Base-by-base conservation (phyloP, 2,888 invertebrate species). In the Diarsia rubi region DNA sequence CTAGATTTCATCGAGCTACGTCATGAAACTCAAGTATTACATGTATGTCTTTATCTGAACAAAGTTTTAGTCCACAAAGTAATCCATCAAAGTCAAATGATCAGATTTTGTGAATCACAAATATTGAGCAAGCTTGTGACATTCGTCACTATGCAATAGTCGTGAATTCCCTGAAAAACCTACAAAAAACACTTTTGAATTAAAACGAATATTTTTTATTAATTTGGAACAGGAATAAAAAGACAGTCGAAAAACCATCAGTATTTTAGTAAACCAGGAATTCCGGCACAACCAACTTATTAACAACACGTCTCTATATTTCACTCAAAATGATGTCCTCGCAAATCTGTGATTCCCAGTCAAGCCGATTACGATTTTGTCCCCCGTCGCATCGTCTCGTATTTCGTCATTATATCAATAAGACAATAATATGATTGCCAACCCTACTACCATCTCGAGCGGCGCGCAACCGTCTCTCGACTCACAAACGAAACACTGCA, bases 401-500 rank as follows among this genome's bases (percentile, higher is more conserved):
- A n/a, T n/a, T n/a, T n/a, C n/a, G n/a, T n/a, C n/a, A n/a, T 8
- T 21, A 24, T 24, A n/a, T n/a, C n/a, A 57, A 57, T 27, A 1
- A 16, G 16, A 12, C 1, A 9, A 31, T 21, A 59, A 31, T n/a
- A 8, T 49, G 2, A 9, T 45, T 27, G 59, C 0, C 45, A 81
- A 14, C 77, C 77, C 77, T 78, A 44, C 9, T 12, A 14, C 11
- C 0, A 62, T 57, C 47, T 80, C 59, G 57, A 60, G 59, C 31
- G 37, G 24, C 49, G 76, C 63, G 62, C 64, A 49, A 27, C n/a
- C 21, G 64, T 42, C 81, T 65, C 71, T 66, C 64, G 64, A 72
- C 69, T 79, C 52, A 60, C 78, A 54, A 83, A 78, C 49, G 73
- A 85, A 76, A 84, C 62, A 76, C 82, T 64, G 75, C 73, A 77